Evolutionary conservation across 2,888 invertebrate species (phyloP), one percentile per base, ranked within the genome.

Genomic region (Pocota personata): DNA sequence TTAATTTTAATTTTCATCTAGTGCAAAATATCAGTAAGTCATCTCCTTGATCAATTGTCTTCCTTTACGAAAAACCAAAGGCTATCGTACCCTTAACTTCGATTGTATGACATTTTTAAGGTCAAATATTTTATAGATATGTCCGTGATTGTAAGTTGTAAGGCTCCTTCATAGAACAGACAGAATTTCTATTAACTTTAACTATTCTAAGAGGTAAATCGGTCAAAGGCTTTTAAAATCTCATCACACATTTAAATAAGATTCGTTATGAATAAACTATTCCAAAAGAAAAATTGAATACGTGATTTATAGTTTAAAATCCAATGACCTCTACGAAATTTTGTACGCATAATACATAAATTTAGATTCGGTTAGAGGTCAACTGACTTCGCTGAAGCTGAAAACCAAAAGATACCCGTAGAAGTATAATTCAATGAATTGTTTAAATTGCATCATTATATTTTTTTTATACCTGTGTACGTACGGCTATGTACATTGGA

Each of bases 371-470:
- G 7, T 7, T 21, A 24, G 40, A 60, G 24, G 58, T 60, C 37
- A 60, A 60, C 40, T 27, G 30, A 46, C 16, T 12, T 10, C 6
- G 6, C 19, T 3, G 16, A 30, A 55, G 7, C 71, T 14, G 3
- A 12, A 71, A 32, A 30, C 19, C 57, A 35, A 3, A 58, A 58
- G 35, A 71, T 14, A 35, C n/a, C 10, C 32, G 16, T 4, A 35
- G 19, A n/a, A 24, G 43, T 8, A 46, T 62, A 57, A 46, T 66
- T 55, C 57, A 76, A 66, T 37, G 46, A 46, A 48, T 32, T 48
- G 57, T 32, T 37, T 35, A 27, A 12, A 64, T 76, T 76, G 66
- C 75, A 76, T 76, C 75, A 76, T 16, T 16, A 10, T 27, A n/a
- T 46, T 24, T 8, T 10, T 8, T 7, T 24, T 19, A 35, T 3